phyloP scores from a whole-genome alignment of 2,113 vertebrate species.

The Canis aureus region DNA sequence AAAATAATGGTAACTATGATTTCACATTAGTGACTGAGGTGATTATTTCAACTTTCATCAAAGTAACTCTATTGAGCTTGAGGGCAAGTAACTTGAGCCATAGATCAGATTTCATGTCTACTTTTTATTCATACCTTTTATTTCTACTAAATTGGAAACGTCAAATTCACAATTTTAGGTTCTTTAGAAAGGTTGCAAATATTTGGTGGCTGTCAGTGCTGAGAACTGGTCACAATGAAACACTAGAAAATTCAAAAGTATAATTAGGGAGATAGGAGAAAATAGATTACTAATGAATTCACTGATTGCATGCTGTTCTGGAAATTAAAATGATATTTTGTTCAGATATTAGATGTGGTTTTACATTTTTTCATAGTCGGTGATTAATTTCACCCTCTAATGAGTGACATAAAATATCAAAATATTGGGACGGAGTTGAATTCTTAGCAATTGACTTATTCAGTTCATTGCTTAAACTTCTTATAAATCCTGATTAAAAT shows the following conservation, averaged over 20 bases:
- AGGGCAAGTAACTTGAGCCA: not conserved
- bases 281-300: not conserved
- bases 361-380: not conserved
- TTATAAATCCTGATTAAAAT: not conserved
- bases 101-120: not conserved
- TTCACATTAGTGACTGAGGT: not conserved
- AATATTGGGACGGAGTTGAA: not conserved
- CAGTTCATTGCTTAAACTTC: not conserved
- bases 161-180: not conserved
- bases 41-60: not conserved
- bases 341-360: not conserved
- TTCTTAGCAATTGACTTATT: slow-evolving; percentile 3
- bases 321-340: not conserved
- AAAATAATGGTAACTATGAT: not conserved
- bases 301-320: not conserved
- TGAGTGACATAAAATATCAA: not conserved
- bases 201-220: not conserved
- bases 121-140: not conserved
- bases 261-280: not conserved
- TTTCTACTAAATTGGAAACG: not conserved
- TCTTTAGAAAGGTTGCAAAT: not conserved
- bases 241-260: not conserved
- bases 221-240: not conserved
- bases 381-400: not conserved
- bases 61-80: not conserved